Evolutionary conservation across 2,888 invertebrate species (phyloP), one percentile per base, ranked within the genome.

Genomic region (Drosophila algonquin): DNA sequence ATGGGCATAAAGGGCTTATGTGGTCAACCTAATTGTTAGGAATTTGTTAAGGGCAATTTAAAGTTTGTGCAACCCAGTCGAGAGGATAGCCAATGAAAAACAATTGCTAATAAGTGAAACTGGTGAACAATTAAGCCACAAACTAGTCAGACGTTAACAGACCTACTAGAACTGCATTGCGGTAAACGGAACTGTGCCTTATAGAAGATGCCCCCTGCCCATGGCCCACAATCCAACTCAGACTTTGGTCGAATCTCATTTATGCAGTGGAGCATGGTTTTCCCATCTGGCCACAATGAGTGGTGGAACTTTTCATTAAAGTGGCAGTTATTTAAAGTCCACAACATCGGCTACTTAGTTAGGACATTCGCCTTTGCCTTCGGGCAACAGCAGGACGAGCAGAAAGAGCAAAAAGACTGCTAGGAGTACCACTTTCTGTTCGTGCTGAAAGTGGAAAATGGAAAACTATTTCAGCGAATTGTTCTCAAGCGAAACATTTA

Each of bases 401-500:
- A 47, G 56, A 46, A 57, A 24, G 16, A 51, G 46, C 53, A 52
- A 46, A 46, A 47, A 24, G 30, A 46, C 46, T 50, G 46, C 40
- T 12, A 16, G 12, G 24, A 24, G 24, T 12, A 8, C 16, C 48
- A 50, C 58, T 50, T 50, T 50, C 40, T 24, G 55, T 45, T 45
- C 27, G 16, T 16, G 45, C 44, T 16, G 30, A 55, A 57, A 68
- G 53, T 52, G 51, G 27, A 63, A 64, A 62, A 54, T 58, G 59
- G 63, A 30, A 62, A 82, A 82, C 73, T 82, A 80, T 71, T 85
- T 71, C 21, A 48, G 52, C 54, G 53, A 60, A 74, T 60, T 61
- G 44, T 54, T 63, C 57, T 60, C 44, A 44, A 62, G 63, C 53
- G 48, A 35, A 53, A 48, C 63, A 53, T 61, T 82, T 64, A 69